A percentile compares a stretch with the other conserved stretches of the same genome.
Evolutionary conservation across 2,888 invertebrate species (phyloP).

Genomic region (Dermolepida albohirtum): DNA sequence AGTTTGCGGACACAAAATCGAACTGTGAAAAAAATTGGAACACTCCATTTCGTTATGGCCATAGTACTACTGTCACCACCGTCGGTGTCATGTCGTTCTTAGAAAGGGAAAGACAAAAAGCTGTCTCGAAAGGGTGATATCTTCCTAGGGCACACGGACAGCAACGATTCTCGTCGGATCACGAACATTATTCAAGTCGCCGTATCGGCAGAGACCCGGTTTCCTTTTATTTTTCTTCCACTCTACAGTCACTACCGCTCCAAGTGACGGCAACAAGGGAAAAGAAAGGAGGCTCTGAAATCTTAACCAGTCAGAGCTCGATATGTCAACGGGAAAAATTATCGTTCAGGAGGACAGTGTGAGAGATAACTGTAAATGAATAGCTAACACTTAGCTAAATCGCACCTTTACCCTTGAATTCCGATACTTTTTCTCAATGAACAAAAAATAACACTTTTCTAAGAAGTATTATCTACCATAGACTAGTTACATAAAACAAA

Average conservation of each 20-base stretch:
- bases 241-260: background rate
- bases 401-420: too few species aligned
- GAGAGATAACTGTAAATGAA: too few species aligned
- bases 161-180: constrained; percentile 14
- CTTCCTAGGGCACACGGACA: constrained; percentile 13
- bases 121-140: constrained; percentile 16
- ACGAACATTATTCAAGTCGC: constrained; percentile 28
- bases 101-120: constrained; percentile 13
- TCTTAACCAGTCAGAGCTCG: background rate
- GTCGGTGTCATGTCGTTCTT: background rate
- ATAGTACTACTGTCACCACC: background rate
- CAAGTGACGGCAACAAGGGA: too few species aligned
- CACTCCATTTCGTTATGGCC: constrained; percentile 24
- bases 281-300: background rate
- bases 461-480: too few species aligned
- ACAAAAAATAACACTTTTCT: too few species aligned
- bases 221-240: constrained; percentile 3
- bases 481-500: too few species aligned
- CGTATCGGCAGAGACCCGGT: constrained; percentile 11
- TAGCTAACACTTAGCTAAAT: too few species aligned
- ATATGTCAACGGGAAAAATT: too few species aligned
- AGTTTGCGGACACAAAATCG: constrained; percentile 3
- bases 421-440: too few species aligned
- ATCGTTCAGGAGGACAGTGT: too few species aligned
- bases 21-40: constrained; percentile 12